phyloP scores from a whole-genome alignment of 2,888 invertebrate species.

The Zonitis immaculata region DNA sequence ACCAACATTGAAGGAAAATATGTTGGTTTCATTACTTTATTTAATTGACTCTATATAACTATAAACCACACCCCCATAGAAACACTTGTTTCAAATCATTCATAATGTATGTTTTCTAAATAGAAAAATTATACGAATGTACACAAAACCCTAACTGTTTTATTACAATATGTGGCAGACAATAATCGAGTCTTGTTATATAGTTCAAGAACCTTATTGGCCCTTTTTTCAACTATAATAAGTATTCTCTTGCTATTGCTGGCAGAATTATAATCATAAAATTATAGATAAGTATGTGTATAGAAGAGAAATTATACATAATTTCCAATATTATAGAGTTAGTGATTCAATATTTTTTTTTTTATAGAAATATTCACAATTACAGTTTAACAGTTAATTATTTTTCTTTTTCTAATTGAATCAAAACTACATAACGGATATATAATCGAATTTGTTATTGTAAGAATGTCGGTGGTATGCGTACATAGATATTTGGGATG shows the following conservation, averaged over 20 bases:
- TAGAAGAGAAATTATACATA: constrained; percentile 13
- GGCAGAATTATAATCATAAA: constrained; percentile 15
- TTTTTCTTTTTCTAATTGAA: no score
- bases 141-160: background rate
- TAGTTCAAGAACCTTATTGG: background rate
- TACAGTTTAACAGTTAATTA: background rate
- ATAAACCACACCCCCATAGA: background rate
- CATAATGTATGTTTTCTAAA: no score
- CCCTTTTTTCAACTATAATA: background rate
- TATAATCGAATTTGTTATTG: no score
- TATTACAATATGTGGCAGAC: background rate
- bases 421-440: no score
- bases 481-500: no score
- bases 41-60: background rate
- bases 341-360: background rate
- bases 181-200: background rate
- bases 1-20: background rate
- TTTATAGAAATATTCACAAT: no score
- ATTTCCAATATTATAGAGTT: background rate
- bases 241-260: constrained; percentile 14
- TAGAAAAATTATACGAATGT: background rate
- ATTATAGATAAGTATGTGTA: no score
- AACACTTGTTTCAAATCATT: background rate
- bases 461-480: no score
- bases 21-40: background rate